These are phyloP conservation scores for Plodia interpunctella DNA, from an alignment of 1,140 invertebrate genomes.

Conservation along the genomic window DNA sequence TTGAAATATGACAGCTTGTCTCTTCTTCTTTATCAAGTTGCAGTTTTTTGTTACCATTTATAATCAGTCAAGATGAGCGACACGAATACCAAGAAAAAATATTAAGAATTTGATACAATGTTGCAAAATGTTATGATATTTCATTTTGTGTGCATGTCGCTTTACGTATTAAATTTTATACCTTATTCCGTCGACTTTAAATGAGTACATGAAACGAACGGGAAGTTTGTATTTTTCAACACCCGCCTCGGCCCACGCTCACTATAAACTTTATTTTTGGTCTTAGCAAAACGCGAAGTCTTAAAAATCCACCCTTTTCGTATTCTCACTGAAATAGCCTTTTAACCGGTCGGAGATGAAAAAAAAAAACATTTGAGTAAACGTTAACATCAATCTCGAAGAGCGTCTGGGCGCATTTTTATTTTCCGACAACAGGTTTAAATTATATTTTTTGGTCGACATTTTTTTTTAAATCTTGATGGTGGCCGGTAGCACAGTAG, in stretches of 20 bases:
- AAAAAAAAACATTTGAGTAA: constrained; percentile 42
- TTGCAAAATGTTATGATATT: constrained; percentile 3
- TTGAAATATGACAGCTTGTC: not conserved
- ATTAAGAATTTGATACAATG: constrained; percentile 3
- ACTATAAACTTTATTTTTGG: constrained; percentile 67
- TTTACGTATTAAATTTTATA: not conserved
- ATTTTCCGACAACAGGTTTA: not conserved
- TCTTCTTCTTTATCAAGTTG: not conserved
- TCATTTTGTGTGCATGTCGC: not conserved
- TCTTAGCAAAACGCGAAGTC: constrained; percentile 42
- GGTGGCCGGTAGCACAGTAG: not conserved
- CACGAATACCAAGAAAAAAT: too few species aligned
- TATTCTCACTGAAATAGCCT: constrained; percentile 37
- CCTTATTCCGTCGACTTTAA: not conserved
- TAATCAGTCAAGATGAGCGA: too few species aligned
- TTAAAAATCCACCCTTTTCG: constrained; percentile 45
- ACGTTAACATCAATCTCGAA: constrained; percentile 34
- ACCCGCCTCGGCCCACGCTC: constrained; percentile 37
- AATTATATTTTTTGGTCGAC: not conserved
- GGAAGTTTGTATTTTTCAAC: constrained; percentile 28
- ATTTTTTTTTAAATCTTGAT: not conserved
- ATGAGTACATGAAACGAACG: constrained; percentile 2
- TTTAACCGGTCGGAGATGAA: constrained; percentile 40
- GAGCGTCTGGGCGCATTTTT: not conserved
- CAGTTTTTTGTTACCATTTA: too few species aligned